These are phyloP conservation scores for Suricata suricatta DNA, from an alignment of 2,113 vertebrate genomes.

Conservation along the genomic window DNA sequence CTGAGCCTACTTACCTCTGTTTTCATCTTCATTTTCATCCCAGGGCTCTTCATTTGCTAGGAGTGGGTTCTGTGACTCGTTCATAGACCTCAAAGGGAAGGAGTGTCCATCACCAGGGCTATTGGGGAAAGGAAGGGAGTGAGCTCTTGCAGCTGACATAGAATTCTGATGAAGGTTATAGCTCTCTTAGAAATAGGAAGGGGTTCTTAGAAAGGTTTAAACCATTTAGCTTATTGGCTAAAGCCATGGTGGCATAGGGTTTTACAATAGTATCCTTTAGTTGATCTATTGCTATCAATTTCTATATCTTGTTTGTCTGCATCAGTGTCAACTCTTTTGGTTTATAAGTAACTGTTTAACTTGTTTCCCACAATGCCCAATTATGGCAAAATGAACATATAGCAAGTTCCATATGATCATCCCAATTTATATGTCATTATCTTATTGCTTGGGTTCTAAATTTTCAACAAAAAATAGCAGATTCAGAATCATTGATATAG, in stretches of 20 bases:
- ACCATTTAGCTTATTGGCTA: constrained; percentile 7
- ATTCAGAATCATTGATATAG: not conserved
- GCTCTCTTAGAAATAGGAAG: constrained; percentile 3
- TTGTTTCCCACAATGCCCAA: not conserved
- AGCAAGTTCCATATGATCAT: constrained; percentile 23
- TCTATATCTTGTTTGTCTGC: constrained; percentile 7
- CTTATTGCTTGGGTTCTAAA: constrained; percentile 45
- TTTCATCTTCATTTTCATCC: constrained; percentile 93
- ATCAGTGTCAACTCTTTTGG: constrained; percentile 4
- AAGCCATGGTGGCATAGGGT: not conserved
- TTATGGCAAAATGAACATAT: constrained; percentile 3
- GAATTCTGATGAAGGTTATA: not conserved
- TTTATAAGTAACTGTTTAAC: constrained; percentile 19
- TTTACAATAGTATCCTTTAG: not conserved
- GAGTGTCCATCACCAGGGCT: constrained; percentile 96
- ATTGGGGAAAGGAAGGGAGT: constrained; percentile 47
- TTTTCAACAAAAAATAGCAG: constrained; percentile 17
- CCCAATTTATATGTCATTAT: constrained; percentile 11
- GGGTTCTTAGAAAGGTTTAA: not conserved
- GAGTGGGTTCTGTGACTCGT: constrained; percentile 92
- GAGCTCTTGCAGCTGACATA: not conserved
- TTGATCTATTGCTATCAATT: constrained; percentile 16
- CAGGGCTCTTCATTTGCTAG: constrained; percentile 93
- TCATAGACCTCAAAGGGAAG: constrained; percentile 91
- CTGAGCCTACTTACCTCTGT: constrained; percentile 85